Conservation (phyloP, 2,113 vertebrate species). For the Cavia porcellus region DNA sequence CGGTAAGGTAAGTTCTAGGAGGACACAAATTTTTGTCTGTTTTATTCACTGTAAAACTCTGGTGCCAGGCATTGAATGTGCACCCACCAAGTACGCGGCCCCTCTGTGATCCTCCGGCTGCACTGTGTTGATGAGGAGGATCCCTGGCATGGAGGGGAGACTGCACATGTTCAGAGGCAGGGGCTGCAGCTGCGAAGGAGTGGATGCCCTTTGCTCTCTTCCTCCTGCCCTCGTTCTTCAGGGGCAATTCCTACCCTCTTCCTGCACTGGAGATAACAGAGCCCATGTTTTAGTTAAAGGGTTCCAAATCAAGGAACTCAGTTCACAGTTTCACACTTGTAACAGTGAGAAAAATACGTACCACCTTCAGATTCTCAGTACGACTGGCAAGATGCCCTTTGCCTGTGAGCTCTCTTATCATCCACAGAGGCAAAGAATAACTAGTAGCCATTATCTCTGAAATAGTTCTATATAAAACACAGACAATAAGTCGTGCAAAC, state of each 20-base stretch:
- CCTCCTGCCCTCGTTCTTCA: background rate
- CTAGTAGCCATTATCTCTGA: constrained; percentile 50
- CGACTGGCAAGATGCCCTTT: constrained; percentile 53
- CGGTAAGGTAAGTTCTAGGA: background rate
- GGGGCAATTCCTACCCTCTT: background rate
- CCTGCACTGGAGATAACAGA: background rate
- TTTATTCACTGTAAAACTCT: background rate
- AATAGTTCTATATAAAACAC: constrained; percentile 53
- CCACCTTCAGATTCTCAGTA: constrained; percentile 25
- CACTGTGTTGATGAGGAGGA: background rate
- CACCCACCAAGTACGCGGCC: background rate
- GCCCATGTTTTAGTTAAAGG: background rate
- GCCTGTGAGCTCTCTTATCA: background rate
- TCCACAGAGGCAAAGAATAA: constrained; percentile 42
- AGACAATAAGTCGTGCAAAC: constrained; percentile 61
- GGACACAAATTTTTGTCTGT: background rate
- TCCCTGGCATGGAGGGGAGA: background rate
- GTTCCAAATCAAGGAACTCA: constrained; percentile 14
- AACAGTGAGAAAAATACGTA: constrained; percentile 24
- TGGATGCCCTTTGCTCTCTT: background rate
- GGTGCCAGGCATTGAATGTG: background rate
- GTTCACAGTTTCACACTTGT: constrained; percentile 23
- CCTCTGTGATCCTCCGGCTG: background rate
- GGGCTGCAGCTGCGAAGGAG: background rate
- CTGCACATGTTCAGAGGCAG: background rate